Percentiles rank a stretch among this genome's conserved stretches.
Conservation (phyloP, 2,113 vertebrate species). For the Macrotis lagotis region DNA sequence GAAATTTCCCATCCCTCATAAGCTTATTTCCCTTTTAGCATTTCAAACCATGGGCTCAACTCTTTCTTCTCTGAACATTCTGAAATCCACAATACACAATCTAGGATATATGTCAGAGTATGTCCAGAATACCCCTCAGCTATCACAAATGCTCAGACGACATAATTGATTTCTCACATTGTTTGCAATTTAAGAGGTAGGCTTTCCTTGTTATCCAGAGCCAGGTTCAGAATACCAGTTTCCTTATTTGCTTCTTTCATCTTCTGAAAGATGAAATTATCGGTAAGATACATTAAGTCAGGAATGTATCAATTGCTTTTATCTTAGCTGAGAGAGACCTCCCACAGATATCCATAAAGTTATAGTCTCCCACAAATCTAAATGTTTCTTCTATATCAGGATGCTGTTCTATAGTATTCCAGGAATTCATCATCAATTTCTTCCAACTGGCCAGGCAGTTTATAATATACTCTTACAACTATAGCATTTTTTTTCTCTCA, state of each 20-base stretch:
- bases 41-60: background rate
- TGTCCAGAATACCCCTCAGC: background rate
- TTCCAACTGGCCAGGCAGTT: background rate
- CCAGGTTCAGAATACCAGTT: background rate
- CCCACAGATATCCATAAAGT: background rate
- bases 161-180: background rate
- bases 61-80: background rate
- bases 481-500: background rate
- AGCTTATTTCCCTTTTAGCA: conserved; percentile 3
- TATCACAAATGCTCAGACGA: background rate
- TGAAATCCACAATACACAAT: background rate
- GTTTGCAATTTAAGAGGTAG: background rate
- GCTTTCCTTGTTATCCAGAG: background rate
- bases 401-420: background rate
- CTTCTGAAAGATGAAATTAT: background rate
- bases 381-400: background rate
- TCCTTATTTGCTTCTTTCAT: background rate
- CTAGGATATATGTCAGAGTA: background rate
- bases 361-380: background rate
- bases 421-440: background rate
- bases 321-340: background rate
- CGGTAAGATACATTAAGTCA: background rate
- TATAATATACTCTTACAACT: background rate
- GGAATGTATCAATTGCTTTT: background rate
- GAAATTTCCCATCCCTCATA: background rate